These are phyloP conservation scores for Furcifer pardalis DNA, from an alignment of 2,797 vertebrate species.

Conservation along the genomic window DNA sequence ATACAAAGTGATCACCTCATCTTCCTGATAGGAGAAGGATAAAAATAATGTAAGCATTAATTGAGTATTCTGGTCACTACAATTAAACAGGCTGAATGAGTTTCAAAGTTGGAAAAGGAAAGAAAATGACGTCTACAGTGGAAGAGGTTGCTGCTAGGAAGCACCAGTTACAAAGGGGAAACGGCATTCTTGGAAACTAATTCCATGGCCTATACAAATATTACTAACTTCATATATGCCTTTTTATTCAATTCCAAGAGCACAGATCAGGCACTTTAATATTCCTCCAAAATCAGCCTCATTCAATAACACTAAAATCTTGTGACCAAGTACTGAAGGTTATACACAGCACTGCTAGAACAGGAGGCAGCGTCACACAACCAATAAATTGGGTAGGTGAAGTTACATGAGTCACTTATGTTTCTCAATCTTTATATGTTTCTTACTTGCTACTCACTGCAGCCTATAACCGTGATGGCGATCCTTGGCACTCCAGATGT, in stretches of 20 bases:
- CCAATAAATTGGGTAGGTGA: background rate
- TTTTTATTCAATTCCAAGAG: background rate
- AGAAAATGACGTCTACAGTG: conserved; percentile 12
- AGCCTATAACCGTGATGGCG: no score
- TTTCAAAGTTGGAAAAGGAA: conserved; percentile 36
- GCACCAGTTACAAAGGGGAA: background rate
- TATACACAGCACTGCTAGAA: background rate
- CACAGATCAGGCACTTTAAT: background rate
- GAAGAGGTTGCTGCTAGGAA: conserved; percentile 26
- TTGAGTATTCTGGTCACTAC: conserved; percentile 53
- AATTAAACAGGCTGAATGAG: conserved; percentile 47
- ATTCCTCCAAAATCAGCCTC: background rate
- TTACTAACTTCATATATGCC: background rate
- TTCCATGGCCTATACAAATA: background rate
- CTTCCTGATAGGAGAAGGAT: conserved; percentile 87
- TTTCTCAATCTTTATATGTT: background rate
- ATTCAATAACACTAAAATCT: conserved; percentile 6
- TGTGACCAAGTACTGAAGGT: background rate
- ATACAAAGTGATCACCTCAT: conserved; percentile 90
- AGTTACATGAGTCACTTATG: background rate
- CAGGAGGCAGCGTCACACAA: background rate
- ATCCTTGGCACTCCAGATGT: no score
- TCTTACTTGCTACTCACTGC: no score
- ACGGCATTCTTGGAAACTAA: background rate
- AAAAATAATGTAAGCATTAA: conserved; percentile 81